phyloP scores from a whole-genome alignment of 1,140 invertebrate species.

The Helicoverpa armigera region DNA sequence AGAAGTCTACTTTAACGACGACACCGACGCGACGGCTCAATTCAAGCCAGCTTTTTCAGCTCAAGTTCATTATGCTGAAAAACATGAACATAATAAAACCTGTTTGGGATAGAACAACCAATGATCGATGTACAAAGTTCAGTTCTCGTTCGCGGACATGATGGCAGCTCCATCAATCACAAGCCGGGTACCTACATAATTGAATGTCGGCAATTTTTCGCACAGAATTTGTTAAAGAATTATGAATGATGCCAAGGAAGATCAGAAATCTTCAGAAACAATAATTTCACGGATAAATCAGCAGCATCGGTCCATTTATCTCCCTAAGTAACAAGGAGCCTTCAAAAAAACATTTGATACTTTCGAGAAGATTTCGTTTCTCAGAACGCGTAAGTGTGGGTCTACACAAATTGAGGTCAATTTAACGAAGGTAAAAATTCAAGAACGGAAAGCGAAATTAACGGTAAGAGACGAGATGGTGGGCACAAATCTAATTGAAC shows the following conservation, averaged over 20 bases:
- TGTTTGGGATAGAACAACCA: conserved; percentile 41
- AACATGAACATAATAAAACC: conserved; percentile 37
- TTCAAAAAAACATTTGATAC: conserved; percentile 27
- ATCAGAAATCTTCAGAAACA: conserved; percentile 19
- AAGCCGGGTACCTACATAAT: conserved; percentile 36
- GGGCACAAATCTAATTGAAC: conserved; percentile 27
- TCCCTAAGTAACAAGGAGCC: neutral
- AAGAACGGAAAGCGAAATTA: conserved; percentile 43
- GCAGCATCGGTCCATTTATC: neutral
- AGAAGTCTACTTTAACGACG: too few species aligned
- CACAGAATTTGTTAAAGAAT: conserved; percentile 39
- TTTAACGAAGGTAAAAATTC: conserved; percentile 30
- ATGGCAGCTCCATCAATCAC: conserved; percentile 49
- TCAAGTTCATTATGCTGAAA: conserved; percentile 43
- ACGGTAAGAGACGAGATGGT: conserved; percentile 30
- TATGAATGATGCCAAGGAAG: conserved; percentile 43
- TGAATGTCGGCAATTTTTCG: conserved; percentile 52
- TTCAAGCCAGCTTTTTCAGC: neutral
- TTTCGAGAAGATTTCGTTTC: conserved; percentile 4
- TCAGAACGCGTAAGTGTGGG: neutral
- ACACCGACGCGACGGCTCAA: too few species aligned
- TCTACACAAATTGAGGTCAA: conserved; percentile 36
- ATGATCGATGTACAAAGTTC: conserved; percentile 50
- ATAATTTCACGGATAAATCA: neutral
- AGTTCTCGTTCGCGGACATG: conserved; percentile 26